Evolutionary conservation across 2,888 invertebrate species (phyloP).

Genomic region (Pantelozetes paolii): DNA sequence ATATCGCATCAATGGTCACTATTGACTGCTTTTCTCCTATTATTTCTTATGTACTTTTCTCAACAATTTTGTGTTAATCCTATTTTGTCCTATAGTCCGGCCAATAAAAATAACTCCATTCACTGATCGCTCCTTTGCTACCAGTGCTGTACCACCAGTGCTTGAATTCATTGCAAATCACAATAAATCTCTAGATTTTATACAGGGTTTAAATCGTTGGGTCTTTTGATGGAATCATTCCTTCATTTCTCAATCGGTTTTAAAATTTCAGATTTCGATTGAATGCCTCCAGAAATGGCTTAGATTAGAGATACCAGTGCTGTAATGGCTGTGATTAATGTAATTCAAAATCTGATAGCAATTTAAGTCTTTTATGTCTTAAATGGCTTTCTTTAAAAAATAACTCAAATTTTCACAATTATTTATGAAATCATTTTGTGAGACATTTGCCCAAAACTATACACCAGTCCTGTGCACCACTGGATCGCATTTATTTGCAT

Average conservation of each 20-base stretch:
- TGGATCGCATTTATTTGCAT: too few relatives aligned
- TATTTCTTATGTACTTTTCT: conserved; percentile 16
- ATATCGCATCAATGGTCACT: conserved; percentile 30
- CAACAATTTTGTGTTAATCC: conserved; percentile 34
- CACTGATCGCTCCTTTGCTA: not conserved
- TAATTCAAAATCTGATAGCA: not conserved
- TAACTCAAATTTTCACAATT: too few relatives aligned
- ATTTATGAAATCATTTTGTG: too few relatives aligned
- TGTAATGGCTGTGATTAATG: conserved; percentile 18
- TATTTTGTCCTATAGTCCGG: conserved; percentile 32
- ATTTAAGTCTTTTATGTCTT: not conserved
- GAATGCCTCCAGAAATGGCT: not conserved
- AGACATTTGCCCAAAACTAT: not conserved
- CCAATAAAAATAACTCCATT: conserved; percentile 18
- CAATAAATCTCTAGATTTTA: conserved; percentile 32
- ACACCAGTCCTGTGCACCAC: too few relatives aligned
- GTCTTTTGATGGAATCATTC: not conserved
- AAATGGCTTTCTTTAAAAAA: conserved; percentile 1
- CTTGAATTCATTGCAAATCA: conserved; percentile 6
- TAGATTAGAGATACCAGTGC: not conserved
- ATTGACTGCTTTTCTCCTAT: conserved; percentile 13
- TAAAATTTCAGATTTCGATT: not conserved
- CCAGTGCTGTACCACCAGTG: conserved; percentile 4
- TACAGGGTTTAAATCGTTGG: conserved; percentile 2
- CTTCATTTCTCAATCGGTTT: not conserved